A percentile compares a stretch with the other conserved stretches of the same genome.
These are phyloP conservation scores for Epicauta chinensis DNA, from an alignment of 1,140 invertebrate genomes.

Conservation along the genomic window DNA sequence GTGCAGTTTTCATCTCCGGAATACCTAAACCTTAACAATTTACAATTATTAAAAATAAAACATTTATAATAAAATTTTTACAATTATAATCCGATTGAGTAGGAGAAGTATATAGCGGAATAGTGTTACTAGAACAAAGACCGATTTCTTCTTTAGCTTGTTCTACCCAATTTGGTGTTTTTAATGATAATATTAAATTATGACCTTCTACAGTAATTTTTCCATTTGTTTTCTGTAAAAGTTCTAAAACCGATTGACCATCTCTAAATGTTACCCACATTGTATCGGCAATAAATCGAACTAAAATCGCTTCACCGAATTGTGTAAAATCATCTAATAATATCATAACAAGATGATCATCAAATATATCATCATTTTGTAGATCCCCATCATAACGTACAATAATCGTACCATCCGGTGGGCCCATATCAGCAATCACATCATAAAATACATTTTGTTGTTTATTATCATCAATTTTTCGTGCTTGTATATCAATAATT, in stretches of 20 bases:
- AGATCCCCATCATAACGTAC: constrained; percentile 48
- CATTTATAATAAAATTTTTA: constrained; percentile 31
- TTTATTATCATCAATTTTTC: constrained; percentile 67
- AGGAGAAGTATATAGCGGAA: constrained; percentile 56
- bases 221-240: constrained; percentile 46
- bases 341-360: constrained; percentile 66
- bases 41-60: constrained; percentile 5
- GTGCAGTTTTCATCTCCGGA: constrained; percentile 32
- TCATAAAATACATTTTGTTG: constrained; percentile 73
- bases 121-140: constrained; percentile 75
- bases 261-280: constrained; percentile 88
- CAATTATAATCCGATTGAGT: constrained; percentile 39
- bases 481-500: constrained; percentile 81
- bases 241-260: constrained; percentile 74
- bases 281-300: constrained; percentile 80
- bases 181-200: constrained; percentile 65
- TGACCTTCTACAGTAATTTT: constrained; percentile 48
- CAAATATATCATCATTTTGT: constrained; percentile 45
- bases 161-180: constrained; percentile 77
- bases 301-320: constrained; percentile 82
- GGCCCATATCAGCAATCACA: constrained; percentile 80
- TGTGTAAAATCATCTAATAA: constrained; percentile 66
- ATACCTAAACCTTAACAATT: constrained; percentile 35
- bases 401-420: constrained; percentile 92
- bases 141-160: constrained; percentile 75